phyloP scores from a whole-genome alignment of 1,140 invertebrate species.

The Venturia canescens region DNA sequence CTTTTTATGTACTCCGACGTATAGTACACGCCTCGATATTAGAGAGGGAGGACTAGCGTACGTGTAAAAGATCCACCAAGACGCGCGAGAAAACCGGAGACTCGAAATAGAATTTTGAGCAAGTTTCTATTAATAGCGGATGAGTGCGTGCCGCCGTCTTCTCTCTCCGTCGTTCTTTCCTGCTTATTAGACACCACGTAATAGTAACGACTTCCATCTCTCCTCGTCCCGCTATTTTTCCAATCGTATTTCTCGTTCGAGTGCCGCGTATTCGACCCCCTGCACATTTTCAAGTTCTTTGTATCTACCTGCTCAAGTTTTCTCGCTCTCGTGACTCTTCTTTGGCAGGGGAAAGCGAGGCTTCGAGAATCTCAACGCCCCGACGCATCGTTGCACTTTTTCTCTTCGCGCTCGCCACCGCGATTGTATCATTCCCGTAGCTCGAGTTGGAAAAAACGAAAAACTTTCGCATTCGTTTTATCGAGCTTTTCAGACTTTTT shows the following conservation, averaged over 20 bases:
- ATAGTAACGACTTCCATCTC: conserved; percentile 13
- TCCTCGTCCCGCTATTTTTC: not conserved
- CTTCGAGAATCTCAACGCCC: not conserved
- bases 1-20: not conserved
- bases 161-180: conserved; percentile 15
- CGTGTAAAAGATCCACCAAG: conserved; percentile 35
- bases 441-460: not conserved
- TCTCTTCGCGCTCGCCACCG: conserved; percentile 34
- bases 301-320: conserved; percentile 4
- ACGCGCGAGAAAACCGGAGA: conserved; percentile 39
- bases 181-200: conserved; percentile 45
- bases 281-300: not conserved
- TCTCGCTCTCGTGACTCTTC: not conserved
- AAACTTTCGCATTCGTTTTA: not conserved
- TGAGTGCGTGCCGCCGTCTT: conserved; percentile 57
- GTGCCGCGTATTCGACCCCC: conserved; percentile 8
- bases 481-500: not conserved
- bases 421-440: not conserved
- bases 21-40: not conserved
- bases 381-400: conserved; percentile 46
- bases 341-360: not conserved
- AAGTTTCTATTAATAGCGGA: conserved; percentile 63
- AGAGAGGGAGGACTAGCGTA: conserved; percentile 1
- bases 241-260: not conserved
- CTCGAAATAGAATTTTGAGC: conserved; percentile 62